phyloP scores from a whole-genome alignment of 2,113 vertebrate genomes.

The Smithornis capensis region DNA sequence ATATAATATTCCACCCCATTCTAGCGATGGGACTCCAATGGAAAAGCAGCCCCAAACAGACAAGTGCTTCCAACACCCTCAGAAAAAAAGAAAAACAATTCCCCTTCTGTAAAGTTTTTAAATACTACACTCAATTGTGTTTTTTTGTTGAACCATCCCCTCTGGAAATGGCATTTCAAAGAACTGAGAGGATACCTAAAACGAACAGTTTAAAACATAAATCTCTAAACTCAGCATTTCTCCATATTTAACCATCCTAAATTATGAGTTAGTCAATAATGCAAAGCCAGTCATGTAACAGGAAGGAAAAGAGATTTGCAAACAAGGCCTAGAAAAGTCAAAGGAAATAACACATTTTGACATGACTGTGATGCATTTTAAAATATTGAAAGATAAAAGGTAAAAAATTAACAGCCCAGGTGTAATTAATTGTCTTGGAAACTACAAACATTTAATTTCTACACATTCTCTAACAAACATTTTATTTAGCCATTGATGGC shows the following conservation, averaged over 20 bases:
- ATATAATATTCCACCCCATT: background rate
- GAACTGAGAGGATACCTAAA: background rate
- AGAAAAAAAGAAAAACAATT: background rate
- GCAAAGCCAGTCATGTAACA: background rate
- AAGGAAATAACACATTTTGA: background rate
- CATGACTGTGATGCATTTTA: background rate
- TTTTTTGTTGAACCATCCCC: background rate
- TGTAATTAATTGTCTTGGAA: constrained; percentile 38
- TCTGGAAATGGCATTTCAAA: background rate
- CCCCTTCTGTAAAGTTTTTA: background rate
- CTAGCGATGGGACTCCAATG: background rate
- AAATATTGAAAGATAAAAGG: background rate
- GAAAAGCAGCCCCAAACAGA: background rate
- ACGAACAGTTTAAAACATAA: background rate
- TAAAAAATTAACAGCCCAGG: background rate
- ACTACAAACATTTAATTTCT: constrained; percentile 9
- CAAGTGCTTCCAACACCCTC: background rate
- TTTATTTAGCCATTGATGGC: constrained; percentile 59
- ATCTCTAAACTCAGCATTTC: background rate
- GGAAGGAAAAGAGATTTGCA: background rate
- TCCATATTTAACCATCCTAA: background rate
- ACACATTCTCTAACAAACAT: constrained; percentile 41
- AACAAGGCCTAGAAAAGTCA: background rate
- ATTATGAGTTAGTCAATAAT: background rate
- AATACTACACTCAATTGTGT: background rate